Evolutionary conservation across 2,113 vertebrate species (phyloP).

Genomic region (Oriolus oriolus): DNA sequence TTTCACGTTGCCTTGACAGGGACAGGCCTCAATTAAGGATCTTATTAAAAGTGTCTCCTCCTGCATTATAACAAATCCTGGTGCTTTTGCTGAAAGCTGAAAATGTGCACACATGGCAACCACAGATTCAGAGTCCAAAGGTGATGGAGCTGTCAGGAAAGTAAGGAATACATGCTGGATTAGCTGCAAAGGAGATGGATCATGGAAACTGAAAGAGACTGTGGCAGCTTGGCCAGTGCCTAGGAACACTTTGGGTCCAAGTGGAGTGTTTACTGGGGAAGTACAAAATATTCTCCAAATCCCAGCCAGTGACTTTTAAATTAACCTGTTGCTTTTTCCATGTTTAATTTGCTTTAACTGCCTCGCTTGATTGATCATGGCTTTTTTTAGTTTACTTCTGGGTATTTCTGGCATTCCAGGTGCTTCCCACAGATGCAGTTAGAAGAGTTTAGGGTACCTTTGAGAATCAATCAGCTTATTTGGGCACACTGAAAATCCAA

Average conservation of each 20-base stretch:
- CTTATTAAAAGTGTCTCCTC: background rate
- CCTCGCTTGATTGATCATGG: background rate
- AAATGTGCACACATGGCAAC: background rate
- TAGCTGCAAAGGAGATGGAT: slow-evolving; percentile 17
- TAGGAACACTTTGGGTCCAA: slow-evolving; percentile 46
- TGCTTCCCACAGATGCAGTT: background rate
- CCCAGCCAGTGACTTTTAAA: background rate
- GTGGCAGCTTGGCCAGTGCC: slow-evolving; percentile 27
- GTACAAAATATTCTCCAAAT: slow-evolving; percentile 29
- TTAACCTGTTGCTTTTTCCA: slow-evolving; percentile 20
- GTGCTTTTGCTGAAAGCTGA: background rate
- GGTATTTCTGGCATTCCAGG: background rate
- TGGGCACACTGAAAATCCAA: background rate
- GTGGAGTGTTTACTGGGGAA: background rate
- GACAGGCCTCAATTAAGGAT: background rate
- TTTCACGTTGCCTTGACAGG: background rate
- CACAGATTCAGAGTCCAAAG: background rate
- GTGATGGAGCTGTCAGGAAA: background rate
- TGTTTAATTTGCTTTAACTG: slow-evolving; percentile 20
- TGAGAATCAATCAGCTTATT: background rate
- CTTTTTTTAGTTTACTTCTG: background rate
- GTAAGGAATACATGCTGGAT: background rate
- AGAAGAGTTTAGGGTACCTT: background rate
- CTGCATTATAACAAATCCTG: background rate
- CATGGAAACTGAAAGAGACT: background rate